Evolutionary conservation across 2,113 vertebrate genomes (phyloP).

Genomic region (Pygoscelis antarcticus): DNA sequence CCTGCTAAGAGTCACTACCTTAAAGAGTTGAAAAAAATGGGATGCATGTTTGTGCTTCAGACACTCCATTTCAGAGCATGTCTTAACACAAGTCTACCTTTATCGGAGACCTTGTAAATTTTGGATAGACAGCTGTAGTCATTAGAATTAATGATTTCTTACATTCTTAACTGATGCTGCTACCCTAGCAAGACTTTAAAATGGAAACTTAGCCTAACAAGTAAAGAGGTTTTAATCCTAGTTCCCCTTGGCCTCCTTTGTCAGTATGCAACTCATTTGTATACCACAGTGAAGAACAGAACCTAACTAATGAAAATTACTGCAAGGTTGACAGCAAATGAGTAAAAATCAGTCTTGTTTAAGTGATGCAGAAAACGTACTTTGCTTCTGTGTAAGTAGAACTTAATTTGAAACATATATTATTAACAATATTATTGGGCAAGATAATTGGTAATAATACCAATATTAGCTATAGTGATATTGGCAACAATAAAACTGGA

Average conservation of each 20-base stretch:
- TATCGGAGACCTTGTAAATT: neutral
- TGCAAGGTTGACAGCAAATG: neutral
- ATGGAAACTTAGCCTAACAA: neutral
- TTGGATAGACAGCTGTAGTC: neutral
- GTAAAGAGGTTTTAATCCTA: neutral
- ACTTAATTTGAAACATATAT: neutral
- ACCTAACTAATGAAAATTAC: neutral
- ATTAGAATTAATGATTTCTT: neutral
- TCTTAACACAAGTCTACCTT: neutral
- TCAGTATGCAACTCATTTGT: neutral
- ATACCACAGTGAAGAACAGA: neutral
- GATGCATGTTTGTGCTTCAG: neutral
- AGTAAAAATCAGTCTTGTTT: neutral
- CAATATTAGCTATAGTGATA: neutral
- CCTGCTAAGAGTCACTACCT: neutral
- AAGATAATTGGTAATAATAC: neutral
- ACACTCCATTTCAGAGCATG: neutral
- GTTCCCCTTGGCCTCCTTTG: neutral
- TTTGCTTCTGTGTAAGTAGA: neutral
- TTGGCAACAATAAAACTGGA: neutral
- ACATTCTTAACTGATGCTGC: neutral
- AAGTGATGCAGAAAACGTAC: neutral
- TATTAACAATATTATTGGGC: neutral
- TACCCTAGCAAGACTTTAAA: neutral
- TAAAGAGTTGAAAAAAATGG: neutral